Evolutionary conservation across 2,888 invertebrate species (phyloP), one percentile per base, ranked within the genome.

Genomic region (Eupithecia subumbrata): DNA sequence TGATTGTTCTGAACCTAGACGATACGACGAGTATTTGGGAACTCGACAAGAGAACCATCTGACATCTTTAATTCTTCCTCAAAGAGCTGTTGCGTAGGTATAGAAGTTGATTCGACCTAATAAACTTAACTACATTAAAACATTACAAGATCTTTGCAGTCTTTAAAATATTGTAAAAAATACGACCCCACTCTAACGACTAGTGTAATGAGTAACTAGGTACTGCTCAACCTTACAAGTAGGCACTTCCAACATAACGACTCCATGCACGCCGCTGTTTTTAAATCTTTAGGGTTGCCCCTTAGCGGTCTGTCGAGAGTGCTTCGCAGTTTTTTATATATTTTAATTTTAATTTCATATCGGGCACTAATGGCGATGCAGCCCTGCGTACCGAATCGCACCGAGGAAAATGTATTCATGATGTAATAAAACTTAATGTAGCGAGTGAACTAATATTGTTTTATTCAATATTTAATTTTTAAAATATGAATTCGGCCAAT

Each of bases 341-440:
- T 95, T 94, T 95, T 94, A 94, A 94, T 94, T 95, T 95, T 93
- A 94, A 94, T 94, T 94, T 95, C 93, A 95, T 94, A 94, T 94
- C 93, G 91, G 89, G 93, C 89, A 93, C 90, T 95, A 94, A 94
- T 95, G 92, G 94, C 88, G 86, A 90, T 89, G 85, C 90, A 93
- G 93, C 94, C 93, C 93, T 92, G 94, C 95, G 92, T 92, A 89
- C 89, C 94, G 92, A 94, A 94, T 94, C 89, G 90, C 84, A 83
- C 87, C 87, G 87, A 89, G 87, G 89, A 87, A 89, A 92, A 94
- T 94, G 90, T 92, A 94, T 94, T 94, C 95, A 94, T 92, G 85
- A 84, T 87, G 91, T 89, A 89, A 94, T 95, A 92, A 95, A 94
- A 93, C 89, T 91, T 91, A 94, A 95, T 95, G 95, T 94, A 92